Evolutionary conservation across 35 echinoderm and acorn worm species (phyloP).

Genomic region (Amphiura filiformis): DNA sequence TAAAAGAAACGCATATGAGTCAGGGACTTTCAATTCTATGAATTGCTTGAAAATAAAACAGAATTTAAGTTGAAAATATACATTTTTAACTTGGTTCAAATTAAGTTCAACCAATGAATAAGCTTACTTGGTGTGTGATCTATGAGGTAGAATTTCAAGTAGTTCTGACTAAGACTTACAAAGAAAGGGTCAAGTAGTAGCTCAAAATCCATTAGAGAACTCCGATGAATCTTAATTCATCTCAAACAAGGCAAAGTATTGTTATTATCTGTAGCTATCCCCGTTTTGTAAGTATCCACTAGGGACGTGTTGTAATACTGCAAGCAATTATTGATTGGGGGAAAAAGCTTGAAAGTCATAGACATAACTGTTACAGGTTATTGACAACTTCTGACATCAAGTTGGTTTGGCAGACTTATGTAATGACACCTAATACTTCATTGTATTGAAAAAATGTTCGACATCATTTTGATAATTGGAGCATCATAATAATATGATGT

Average conservation of each 20-base stretch:
- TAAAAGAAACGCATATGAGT: too few species aligned
- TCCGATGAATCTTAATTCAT: background rate
- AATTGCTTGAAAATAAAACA: too few species aligned
- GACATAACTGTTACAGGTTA: background rate
- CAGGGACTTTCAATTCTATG: too few species aligned
- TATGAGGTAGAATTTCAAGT: background rate
- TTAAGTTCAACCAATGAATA: background rate
- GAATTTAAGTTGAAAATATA: background rate
- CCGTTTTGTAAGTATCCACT: background rate
- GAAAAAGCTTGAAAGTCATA: background rate
- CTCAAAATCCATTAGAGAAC: background rate
- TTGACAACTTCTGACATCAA: background rate
- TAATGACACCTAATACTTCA: too few species aligned
- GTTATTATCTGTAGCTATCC: background rate
- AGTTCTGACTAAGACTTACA: constrained; percentile 6
- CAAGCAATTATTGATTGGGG: background rate
- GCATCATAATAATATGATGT: too few species aligned
- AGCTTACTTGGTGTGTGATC: too few species aligned
- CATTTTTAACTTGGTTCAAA: background rate
- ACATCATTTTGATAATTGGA: too few species aligned
- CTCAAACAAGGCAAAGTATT: background rate
- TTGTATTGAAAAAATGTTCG: too few species aligned
- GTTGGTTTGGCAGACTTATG: background rate
- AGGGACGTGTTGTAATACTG: background rate
- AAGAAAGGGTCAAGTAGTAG: background rate